Base-by-base conservation (phyloP, 2,888 invertebrate species). In the Cosmia pyralina region DNA sequence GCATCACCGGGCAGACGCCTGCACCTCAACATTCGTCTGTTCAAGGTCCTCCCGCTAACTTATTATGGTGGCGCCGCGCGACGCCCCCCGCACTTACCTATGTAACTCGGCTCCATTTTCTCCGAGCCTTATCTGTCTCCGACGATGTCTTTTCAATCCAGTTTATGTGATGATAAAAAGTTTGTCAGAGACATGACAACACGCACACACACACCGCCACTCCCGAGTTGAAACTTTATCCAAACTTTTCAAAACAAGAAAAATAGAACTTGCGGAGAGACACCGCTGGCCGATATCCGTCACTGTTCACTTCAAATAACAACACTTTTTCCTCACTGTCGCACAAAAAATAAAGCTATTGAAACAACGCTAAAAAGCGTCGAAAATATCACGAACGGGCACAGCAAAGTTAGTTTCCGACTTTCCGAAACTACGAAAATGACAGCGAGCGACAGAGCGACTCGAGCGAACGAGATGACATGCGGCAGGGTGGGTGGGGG, bases 131-230 rank as follows among this genome's bases (percentile, higher is more conserved):
- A 83, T 85, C 79, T 77, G 76, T 76, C 68, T 73, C 74, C 74
- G 77, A 82, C 71, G 82, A 86, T 86, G 81, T 72, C 82, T 89
- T 91, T 87, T 89, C 81, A 89, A 90, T 91, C 87, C 90, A 92
- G 89, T 92, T 90, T 91, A 86, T 82, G 88, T 90, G 84, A 91
- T 86, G 86, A 88, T 90, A 89, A 89, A 90, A 93, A 93, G 90
- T 93, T 91, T 91, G 89, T 89, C 85, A 87, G 85, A 92, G 90
- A 94, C 95, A 95, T 96, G 92, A 93, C 95, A 94, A 92, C 91
- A 92, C 89, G 83, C 90, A 90, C 90, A 88, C 88, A 89, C 89
- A 87, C 90, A 89, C 85, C 74, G 87, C 92, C 92, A 92, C 93
- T 93, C 92, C 91, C 89, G 86, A 93, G 87, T 89, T 90, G 48